These are phyloP conservation scores for Paramisgurnus dabryanus DNA, from an alignment of 2,113 vertebrate species.

Conservation along the genomic window DNA sequence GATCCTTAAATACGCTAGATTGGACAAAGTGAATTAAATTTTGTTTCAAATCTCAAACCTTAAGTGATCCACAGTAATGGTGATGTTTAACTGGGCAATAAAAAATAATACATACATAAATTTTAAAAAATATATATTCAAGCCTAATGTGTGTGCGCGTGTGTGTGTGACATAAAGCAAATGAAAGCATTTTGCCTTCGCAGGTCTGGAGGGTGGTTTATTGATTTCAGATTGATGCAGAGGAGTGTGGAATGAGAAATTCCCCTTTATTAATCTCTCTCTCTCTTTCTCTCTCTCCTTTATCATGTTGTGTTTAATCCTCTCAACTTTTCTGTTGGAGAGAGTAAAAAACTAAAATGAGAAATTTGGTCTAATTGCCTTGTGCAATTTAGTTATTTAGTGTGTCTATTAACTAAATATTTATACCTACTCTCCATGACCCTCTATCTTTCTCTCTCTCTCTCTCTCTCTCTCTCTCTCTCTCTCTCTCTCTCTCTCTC, in stretches of 20 bases:
- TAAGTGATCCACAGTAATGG: no score
- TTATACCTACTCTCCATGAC: neutral
- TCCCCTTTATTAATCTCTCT: neutral
- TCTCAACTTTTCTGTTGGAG: neutral
- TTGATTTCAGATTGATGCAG: constrained; percentile 23
- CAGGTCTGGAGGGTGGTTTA: neutral
- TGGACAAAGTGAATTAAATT: no score
- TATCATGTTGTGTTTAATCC: neutral
- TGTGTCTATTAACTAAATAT: neutral
- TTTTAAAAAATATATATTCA: neutral
- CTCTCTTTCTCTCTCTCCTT: neutral
- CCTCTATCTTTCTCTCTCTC: neutral
- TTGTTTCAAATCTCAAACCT: no score
- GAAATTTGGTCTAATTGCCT: neutral
- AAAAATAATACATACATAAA: neutral
- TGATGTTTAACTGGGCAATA: no score
- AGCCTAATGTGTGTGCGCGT: neutral
- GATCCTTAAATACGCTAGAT: no score
- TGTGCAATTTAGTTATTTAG: neutral
- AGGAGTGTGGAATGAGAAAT: neutral
- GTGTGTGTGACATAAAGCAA: neutral
- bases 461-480: neutral
- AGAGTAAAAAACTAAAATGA: neutral
- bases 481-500: accelerated
- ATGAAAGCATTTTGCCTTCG: neutral